A percentile compares a stretch with the other conserved stretches of the same genome.
Evolutionary conservation across 2,888 invertebrate species (phyloP).

Genomic region (Drosophila seclusa): DNA sequence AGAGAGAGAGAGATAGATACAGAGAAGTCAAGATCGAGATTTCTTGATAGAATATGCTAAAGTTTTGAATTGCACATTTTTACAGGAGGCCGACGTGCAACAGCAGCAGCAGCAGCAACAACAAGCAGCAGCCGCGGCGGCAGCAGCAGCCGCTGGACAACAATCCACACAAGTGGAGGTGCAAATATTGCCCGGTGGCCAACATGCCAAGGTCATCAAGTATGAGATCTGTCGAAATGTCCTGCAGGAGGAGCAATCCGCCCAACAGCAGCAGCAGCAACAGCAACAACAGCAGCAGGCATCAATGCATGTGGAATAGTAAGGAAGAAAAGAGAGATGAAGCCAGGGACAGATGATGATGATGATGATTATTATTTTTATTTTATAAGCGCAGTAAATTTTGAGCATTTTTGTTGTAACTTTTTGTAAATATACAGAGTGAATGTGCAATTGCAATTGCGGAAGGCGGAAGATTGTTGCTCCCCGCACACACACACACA

Average conservation of each 20-base stretch:
- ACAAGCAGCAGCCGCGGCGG: slow-evolving; percentile 76
- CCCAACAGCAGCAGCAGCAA: slow-evolving; percentile 71
- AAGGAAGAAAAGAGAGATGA: neutral
- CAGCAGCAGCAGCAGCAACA: slow-evolving; percentile 81
- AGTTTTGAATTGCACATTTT: slow-evolving; percentile 42
- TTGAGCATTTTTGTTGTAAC: slow-evolving; percentile 48
- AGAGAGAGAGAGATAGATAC: slow-evolving; percentile 7
- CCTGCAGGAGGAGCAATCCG: slow-evolving; percentile 76
- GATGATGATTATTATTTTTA: slow-evolving; percentile 3
- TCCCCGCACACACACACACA: slow-evolving; percentile 15
- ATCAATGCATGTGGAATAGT: slow-evolving; percentile 63
- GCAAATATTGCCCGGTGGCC: slow-evolving; percentile 69
- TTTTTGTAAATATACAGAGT: slow-evolving; percentile 53
- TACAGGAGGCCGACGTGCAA: slow-evolving; percentile 72
- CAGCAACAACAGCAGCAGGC: slow-evolving; percentile 70
- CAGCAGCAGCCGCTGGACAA: slow-evolving; percentile 74
- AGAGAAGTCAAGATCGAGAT: neutral
- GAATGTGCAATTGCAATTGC: slow-evolving; percentile 61
- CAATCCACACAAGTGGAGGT: slow-evolving; percentile 82
- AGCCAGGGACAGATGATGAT: neutral
- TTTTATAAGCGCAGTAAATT: slow-evolving; percentile 17
- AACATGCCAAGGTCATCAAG: slow-evolving; percentile 79
- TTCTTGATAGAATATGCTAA: slow-evolving; percentile 37
- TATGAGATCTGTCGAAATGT: slow-evolving; percentile 75
- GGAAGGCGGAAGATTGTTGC: slow-evolving; percentile 31